Evolutionary conservation across 2,113 vertebrate species (phyloP).

Genomic region (Podilymbus podiceps): DNA sequence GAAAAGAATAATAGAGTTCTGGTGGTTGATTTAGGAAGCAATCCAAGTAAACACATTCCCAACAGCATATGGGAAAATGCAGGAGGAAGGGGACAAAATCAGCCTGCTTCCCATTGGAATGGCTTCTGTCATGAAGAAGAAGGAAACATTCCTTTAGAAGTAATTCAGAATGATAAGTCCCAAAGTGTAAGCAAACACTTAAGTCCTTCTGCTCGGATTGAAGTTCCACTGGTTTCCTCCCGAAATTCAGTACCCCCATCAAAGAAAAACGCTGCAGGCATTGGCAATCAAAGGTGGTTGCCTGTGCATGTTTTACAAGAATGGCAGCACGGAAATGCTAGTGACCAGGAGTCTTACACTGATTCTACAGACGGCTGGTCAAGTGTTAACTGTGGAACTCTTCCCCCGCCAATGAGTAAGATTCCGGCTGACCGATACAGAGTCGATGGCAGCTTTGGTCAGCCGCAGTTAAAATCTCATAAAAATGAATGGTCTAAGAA

Average conservation of each 20-base stretch:
- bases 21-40: slow-evolving; percentile 88
- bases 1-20: slow-evolving; percentile 90
- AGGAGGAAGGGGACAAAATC: slow-evolving; percentile 74
- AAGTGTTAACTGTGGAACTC: slow-evolving; percentile 93
- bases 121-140: slow-evolving; percentile 84
- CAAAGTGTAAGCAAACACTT: slow-evolving; percentile 72
- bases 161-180: slow-evolving; percentile 80
- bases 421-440: slow-evolving; percentile 96
- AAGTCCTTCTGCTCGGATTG: slow-evolving; percentile 76
- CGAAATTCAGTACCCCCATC: slow-evolving; percentile 78
- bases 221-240: slow-evolving; percentile 76
- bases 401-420: slow-evolving; percentile 97
- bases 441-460: slow-evolving; percentile 80
- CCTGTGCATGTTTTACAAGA: slow-evolving; percentile 91
- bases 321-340: slow-evolving; percentile 86
- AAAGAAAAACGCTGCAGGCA: slow-evolving; percentile 68
- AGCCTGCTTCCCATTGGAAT: slow-evolving; percentile 78
- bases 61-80: slow-evolving; percentile 80
- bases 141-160: slow-evolving; percentile 67
- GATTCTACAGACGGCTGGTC: slow-evolving; percentile 98
- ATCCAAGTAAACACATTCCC: slow-evolving; percentile 78
- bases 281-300: slow-evolving; percentile 83
- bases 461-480: slow-evolving; percentile 74
- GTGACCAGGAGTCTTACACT: slow-evolving; percentile 95
- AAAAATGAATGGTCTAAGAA: slow-evolving; percentile 91